Evolutionary conservation across 2,888 invertebrate genomes (phyloP), one percentile per base, ranked within the genome.

Genomic region (Rhagonycha lutea): DNA sequence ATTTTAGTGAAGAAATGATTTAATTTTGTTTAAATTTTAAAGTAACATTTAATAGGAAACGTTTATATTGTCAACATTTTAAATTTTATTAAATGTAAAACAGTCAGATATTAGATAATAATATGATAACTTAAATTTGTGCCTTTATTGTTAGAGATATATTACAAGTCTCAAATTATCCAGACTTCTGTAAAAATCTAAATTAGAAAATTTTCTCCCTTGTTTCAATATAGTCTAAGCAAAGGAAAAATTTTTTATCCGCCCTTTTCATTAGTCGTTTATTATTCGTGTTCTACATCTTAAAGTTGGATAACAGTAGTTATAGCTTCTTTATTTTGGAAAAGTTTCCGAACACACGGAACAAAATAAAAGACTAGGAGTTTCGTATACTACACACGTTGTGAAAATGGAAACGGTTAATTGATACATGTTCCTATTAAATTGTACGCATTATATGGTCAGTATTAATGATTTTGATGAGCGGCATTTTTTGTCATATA

Each of bases 401-500:
- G 63, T 65, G 63, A 65, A 65, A 24, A 65, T 65, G 23, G 63
- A 65, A 65, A 65, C 26, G 26, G 63, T 65, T 65, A 65, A 65
- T 65, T 65, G 63, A 65, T 65, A 65, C 63, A 65, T 65, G 63
- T 65, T 65, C 26, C 63, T 69, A 32, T 69, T 69, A 69, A 32
- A 60, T 69, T 32, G 24, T 69, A 69, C 28, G 32, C 69, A 74
- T 69, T 74, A 61, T 62, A 29, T 23, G 61, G 70, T 68, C 70
- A 74, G 61, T 70, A 32, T 61, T 74, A 68, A 74, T 65, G 61
- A 74, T 61, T 61, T 63, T 70, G 68, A 75, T 14, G 72, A 71
- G 61, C 61, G 70, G 68, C 61, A 69, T 68, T 69, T 72, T 60
- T 71, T 62, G 61, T 67, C 70, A 67, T 23, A 72, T 72, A 67